Base-by-base conservation (phyloP, 1,140 invertebrate genomes). In the Aphidius gifuensis region DNA sequence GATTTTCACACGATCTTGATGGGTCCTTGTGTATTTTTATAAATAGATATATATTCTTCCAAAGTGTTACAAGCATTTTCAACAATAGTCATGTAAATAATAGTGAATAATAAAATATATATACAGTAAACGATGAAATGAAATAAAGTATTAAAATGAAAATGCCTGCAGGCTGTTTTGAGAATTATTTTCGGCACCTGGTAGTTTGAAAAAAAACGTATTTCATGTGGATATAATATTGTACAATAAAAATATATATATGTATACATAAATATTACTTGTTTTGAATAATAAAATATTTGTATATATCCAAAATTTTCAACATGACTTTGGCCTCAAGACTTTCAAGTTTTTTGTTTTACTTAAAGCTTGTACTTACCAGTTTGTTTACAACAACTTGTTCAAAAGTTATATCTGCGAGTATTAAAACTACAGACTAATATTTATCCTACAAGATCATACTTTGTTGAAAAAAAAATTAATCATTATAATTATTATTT, bases 1-100 rank as follows among this genome's bases (percentile, higher is more conserved):
- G 66, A 64, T 65, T 67, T 67, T 67, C 63, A 67, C 66, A 67
- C 66, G 62, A 59, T 38, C 43, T 38, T 58, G 42, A 16, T 16
- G 16, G 44, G 59, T 47, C 43, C 55, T 38, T 53, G 46, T 45
- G 44, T 60, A 42, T 50, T 48, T 56, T 44, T 48, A 8, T 58
- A 45, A 43, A 51, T 23, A 39, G 54, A 58, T 49, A 55, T 43
- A 16, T 56, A 58, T 64, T 64, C 63, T 42, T 23, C 47, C 6
- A 56, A 42, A 53, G 59, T 60, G 50, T 45, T 60, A 60, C 50
- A 51, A 55, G 40, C 43, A 55, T 55, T 40, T 39, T 9, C 16
- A 55, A 55, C 39, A 11, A 55, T 42, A 42, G 38, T 16, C 40
- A 53, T 42, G 38, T 16, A 55, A 60, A 57, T 56, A 54, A 53